These are phyloP conservation scores for Heterotilapia buettikoferi DNA, from an alignment of 2,113 vertebrate species.

Conservation along the genomic window DNA sequence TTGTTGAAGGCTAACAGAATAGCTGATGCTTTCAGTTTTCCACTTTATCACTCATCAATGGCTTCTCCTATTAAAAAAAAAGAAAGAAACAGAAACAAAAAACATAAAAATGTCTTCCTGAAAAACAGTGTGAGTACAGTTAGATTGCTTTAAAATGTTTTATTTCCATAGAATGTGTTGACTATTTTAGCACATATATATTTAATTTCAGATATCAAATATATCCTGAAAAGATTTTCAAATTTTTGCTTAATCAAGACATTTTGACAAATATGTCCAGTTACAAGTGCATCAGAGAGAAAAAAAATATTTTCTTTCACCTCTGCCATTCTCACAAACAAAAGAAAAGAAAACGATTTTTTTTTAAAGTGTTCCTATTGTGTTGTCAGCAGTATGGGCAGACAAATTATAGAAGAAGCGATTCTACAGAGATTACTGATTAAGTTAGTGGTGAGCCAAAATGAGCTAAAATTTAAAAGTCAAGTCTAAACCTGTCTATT, in stretches of 20 bases:
- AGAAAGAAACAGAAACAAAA: background rate
- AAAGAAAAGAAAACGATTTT: background rate
- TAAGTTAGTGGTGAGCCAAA: background rate
- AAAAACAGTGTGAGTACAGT: background rate
- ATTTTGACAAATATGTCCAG: background rate
- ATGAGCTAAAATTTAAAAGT: background rate
- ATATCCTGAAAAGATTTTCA: background rate
- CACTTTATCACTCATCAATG: background rate
- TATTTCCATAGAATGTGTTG: no score
- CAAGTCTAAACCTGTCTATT: constrained; percentile 20
- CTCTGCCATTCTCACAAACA: background rate
- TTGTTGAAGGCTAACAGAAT: background rate
- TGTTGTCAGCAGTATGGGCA: background rate
- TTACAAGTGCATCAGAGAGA: background rate
- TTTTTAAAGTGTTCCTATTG: background rate
- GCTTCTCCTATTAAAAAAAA: background rate
- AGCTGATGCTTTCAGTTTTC: background rate
- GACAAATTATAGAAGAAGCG: background rate
- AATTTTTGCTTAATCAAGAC: background rate
- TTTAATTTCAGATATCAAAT: background rate
- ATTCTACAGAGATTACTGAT: background rate
- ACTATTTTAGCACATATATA: background rate
- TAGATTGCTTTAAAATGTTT: background rate
- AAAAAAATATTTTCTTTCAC: background rate
- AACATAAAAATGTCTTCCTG: background rate